Evolutionary conservation across 2,797 vertebrate genomes (phyloP), one percentile per base, ranked within the genome.

Genomic region (Cryptoblepharus egeriae): DNA sequence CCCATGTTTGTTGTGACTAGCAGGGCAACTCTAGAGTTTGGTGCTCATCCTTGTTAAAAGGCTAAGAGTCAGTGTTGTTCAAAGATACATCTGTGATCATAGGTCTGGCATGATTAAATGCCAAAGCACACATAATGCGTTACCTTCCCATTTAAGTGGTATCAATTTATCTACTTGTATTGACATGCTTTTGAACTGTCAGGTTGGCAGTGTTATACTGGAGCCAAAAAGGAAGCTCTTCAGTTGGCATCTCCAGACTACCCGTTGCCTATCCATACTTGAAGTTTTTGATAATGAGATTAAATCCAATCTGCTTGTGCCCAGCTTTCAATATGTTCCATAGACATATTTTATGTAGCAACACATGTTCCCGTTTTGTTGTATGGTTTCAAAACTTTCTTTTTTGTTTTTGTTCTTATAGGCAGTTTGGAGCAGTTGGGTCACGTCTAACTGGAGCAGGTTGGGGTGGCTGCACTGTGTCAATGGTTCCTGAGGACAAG

Each of bases 401-500:
- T 75, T 77, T 37, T 83, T 83, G 13, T 88, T 82, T 35, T 90
- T 86, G 15, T 88, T 90, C 80, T 91, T 94, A 84, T 92, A 99
- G 98, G 95, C 96, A 96, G 85, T 97, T 95, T 18, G 98, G 98
- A 69, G 98, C 98, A 67, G 92, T 96, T 26, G 98, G 98, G 26
- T 99, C 98, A 80, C 97, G 98, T 79, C 95, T 99, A 88, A 99
- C 98, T 11, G 98, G 98, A 85, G 98, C 98, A 81, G 98, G 98
- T 82, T 99, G 98, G 98, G 98, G 98, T 45, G 98, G 98, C 90
- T 99, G 98, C 92, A 95, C 96, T 0, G 98, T 99, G 78, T 99
- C 98, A 79, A 97, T 99, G 96, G 98, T 99, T 81, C 97, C 97
- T 68, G 90, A 83, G 65, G 96, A 97, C 75, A 96, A 94, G 91